Percentiles rank a stretch among this genome's conserved stretches.
Conservation (phyloP, 2,888 invertebrate species). For the Tetranychus piercei region DNA sequence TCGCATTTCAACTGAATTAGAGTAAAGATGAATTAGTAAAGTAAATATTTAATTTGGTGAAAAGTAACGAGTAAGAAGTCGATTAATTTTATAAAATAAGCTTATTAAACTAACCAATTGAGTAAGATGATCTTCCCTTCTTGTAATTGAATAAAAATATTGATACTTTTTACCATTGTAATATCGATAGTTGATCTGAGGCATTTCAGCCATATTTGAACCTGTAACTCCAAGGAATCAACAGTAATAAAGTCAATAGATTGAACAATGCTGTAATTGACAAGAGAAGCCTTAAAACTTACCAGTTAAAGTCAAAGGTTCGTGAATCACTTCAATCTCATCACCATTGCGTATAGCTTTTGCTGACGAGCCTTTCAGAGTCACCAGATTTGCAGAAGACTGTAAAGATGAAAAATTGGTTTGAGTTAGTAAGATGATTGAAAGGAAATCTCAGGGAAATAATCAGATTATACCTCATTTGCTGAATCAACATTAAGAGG, state of each 20-base stretch:
- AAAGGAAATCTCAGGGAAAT: too few relatives aligned
- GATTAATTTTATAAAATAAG: too few relatives aligned
- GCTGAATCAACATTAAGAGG: neutral
- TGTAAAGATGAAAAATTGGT: neutral
- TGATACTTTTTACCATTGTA: conserved; percentile 36
- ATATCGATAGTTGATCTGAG: conserved; percentile 35
- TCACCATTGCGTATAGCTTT: neutral
- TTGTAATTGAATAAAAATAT: conserved; percentile 33
- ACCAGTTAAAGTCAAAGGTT: conserved; percentile 6
- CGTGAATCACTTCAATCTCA: neutral
- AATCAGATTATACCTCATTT: neutral
- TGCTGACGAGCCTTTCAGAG: neutral
- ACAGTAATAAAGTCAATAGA: too few relatives aligned
- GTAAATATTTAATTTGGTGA: too few relatives aligned
- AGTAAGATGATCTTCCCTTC: neutral
- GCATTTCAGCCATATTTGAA: conserved; percentile 34
- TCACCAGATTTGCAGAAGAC: conserved; percentile 8
- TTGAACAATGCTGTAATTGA: too few relatives aligned
- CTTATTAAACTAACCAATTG: neutral
- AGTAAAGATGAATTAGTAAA: too few relatives aligned
- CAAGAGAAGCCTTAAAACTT: neutral
- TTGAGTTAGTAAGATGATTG: too few relatives aligned
- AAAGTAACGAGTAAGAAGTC: too few relatives aligned
- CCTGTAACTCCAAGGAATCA: too few relatives aligned
- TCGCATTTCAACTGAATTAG: conserved; percentile 31